Conservation (phyloP, 2,888 invertebrate genomes). For the Leptopilina syphax region DNA sequence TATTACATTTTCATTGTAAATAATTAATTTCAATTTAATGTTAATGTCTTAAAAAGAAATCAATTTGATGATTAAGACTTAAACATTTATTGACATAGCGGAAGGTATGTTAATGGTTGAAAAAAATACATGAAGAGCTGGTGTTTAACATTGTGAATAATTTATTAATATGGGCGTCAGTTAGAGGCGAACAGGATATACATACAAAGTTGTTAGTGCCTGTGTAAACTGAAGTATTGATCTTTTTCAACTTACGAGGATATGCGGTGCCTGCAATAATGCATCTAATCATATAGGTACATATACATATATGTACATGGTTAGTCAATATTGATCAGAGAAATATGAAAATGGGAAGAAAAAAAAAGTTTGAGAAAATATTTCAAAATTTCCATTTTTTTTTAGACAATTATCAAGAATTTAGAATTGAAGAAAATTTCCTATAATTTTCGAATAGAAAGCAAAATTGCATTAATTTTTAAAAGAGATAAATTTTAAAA, state of each 20-base stretch:
- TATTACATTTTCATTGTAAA: too few relatives aligned
- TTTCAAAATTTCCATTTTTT: too few relatives aligned
- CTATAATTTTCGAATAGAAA: too few relatives aligned
- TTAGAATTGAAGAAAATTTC: too few relatives aligned
- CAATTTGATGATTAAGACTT: constrained; percentile 3
- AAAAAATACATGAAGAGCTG: constrained; percentile 13
- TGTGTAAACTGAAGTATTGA: constrained; percentile 16
- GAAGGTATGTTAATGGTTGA: neutral
- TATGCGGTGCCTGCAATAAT: neutral
- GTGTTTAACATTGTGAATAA: constrained; percentile 24
- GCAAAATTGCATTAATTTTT: too few relatives aligned
- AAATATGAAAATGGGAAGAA: neutral
- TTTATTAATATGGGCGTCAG: constrained; percentile 10
- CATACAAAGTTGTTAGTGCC: neutral
- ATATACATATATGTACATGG: neutral
- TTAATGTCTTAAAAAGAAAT: neutral
- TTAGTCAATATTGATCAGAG: neutral
- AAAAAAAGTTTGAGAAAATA: neutral
- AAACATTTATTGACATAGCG: constrained; percentile 6
- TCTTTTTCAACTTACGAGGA: neutral
- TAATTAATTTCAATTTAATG: too few relatives aligned
- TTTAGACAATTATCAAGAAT: too few relatives aligned
- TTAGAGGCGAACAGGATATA: neutral
- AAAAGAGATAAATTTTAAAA: too few relatives aligned
- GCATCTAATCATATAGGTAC: neutral